Evolutionary conservation across 2,888 invertebrate genomes (phyloP).

Genomic region (Epirrhoe tristata): DNA sequence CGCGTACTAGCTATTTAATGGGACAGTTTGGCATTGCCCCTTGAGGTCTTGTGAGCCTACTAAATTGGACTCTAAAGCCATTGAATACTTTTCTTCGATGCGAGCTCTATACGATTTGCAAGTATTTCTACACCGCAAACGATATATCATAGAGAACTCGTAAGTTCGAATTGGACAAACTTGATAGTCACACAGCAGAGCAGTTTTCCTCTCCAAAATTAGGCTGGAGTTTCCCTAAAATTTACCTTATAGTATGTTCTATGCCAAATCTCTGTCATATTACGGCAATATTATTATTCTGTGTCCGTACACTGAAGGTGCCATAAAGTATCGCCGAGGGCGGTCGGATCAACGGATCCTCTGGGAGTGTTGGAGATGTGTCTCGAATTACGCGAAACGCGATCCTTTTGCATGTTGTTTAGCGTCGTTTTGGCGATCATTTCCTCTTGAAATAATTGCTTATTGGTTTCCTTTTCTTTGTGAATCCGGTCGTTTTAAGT

Average conservation of each 20-base stretch:
- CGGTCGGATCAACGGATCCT: conserved; percentile 31
- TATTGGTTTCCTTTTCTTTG: conserved; percentile 20
- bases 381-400: conserved; percentile 29
- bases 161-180: neutral
- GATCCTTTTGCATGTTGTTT: conserved; percentile 27
- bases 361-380: conserved; percentile 29
- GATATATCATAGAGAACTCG: neutral
- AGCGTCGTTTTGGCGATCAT: conserved; percentile 25
- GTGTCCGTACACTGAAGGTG: conserved; percentile 28
- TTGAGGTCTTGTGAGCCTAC: neutral
- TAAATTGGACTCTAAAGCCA: neutral
- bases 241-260: conserved; percentile 16
- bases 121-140: neutral
- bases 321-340: conserved; percentile 35
- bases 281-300: conserved; percentile 31
- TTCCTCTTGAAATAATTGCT: conserved; percentile 31
- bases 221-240: conserved; percentile 9
- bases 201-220: conserved; percentile 13
- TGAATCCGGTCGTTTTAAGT: conserved; percentile 10
- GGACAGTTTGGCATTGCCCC: conserved; percentile 12
- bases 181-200: neutral
- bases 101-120: neutral
- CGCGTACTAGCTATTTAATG: conserved; percentile 29
- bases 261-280: conserved; percentile 24
- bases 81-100: neutral